Evolutionary conservation across 2,113 vertebrate genomes (phyloP), one percentile per base, ranked within the genome.

Genomic region (Sceloporus tristichus): DNA sequence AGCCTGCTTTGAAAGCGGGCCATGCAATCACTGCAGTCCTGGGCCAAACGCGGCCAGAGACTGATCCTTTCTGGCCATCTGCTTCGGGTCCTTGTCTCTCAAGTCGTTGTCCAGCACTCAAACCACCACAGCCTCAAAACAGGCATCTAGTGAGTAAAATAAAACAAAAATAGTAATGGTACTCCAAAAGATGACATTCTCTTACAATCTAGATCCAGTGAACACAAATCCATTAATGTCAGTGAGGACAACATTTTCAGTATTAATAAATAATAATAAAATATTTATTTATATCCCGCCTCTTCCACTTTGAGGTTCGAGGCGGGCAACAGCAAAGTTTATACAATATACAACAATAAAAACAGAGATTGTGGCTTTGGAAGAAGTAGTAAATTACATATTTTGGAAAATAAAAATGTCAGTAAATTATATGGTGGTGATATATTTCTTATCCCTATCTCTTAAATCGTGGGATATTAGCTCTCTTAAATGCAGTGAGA

Each of bases 321-420:
- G 34, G 34, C 34, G 1, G 34, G 34, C 34, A 34, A 34, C 34
- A 34, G 34, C 34, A 34, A 34, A 34, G 34, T 34, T 34, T 34
- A 34, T 34, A 34, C 34, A 34, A 34, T 34, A 34, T 34, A 34
- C 34, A 34, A 34, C 34, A 34, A 34, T 34, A 34, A 34, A 34
- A 34, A 34, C 34, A 34, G 53, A 9, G 54, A 27, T 38, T 73
- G 42, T 9, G 1, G 83, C 85, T 9, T 3, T 82, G 56, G 48
- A 11, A 34, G 27, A 86, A n/a, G 8, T 19, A 38, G 38, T 62
- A 21, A 76, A 82, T 66, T 40, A 0, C 74, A 82, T 23, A 25
- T 77, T 80, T 3, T 42, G 82, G 68, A 85, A 92, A 83, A 29
- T 87, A 75, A 9, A 48, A 82, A 18, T 0, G 48, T 2, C 9